Evolutionary conservation across 2,797 vertebrate genomes (phyloP).

Genomic region (Hoplostethus mediterraneus): DNA sequence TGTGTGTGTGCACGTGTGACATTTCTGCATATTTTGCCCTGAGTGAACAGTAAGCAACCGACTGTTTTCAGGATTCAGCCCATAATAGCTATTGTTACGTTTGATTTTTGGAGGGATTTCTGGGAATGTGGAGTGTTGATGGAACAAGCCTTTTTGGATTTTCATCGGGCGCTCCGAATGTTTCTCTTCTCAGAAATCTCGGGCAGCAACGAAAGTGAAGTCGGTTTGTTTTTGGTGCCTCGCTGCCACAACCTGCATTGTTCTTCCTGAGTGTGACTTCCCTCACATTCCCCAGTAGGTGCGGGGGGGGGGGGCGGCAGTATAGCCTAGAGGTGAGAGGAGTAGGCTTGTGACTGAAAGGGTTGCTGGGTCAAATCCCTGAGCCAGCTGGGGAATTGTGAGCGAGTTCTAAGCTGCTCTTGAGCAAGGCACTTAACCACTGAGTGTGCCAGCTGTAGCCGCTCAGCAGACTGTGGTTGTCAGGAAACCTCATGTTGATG

Average conservation of each 20-base stretch:
- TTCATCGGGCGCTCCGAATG: not conserved
- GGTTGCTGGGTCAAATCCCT: conserved; percentile 9
- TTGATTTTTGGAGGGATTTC: conserved; percentile 11
- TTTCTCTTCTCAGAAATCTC: not conserved
- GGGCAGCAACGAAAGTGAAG: conserved; percentile 24
- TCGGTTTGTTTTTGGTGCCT: conserved; percentile 27
- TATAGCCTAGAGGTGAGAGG: too few relatives aligned
- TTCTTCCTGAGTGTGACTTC: conserved; percentile 71
- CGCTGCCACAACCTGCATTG: conserved; percentile 79
- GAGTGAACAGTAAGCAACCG: not conserved
- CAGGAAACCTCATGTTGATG: not conserved
- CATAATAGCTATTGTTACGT: conserved; percentile 41
- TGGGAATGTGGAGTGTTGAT: not conserved
- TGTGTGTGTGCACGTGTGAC: conserved; percentile 16
- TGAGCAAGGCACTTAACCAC: not conserved
- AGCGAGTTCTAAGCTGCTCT: not conserved
- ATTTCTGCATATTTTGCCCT: conserved; percentile 43
- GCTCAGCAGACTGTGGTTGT: too few relatives aligned
- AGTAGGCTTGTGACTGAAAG: too few relatives aligned
- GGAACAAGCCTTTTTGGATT: not conserved
- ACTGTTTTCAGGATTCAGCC: conserved; percentile 12
- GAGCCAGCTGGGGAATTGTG: too few relatives aligned
- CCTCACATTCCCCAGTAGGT: conserved; percentile 67
- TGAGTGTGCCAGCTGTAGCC: too few relatives aligned
- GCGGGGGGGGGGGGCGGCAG: conserved; percentile 45